Evolutionary conservation across 2,113 vertebrate genomes (phyloP).

Genomic region (Tachycineta bicolor): DNA sequence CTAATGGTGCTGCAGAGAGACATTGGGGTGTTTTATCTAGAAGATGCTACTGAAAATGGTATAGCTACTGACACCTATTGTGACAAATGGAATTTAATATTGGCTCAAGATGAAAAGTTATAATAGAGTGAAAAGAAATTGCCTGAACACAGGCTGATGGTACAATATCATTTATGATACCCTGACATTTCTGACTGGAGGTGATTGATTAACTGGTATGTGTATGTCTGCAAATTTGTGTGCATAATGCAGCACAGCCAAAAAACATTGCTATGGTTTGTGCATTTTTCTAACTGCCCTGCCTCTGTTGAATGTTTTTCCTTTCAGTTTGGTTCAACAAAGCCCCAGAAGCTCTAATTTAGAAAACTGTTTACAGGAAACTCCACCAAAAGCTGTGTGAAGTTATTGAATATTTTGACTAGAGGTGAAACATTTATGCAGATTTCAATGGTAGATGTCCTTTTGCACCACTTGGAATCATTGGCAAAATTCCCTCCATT

Average conservation of each 20-base stretch:
- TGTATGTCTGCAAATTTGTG: conserved; percentile 16
- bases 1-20: conserved; percentile 56
- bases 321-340: background rate
- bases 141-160: background rate
- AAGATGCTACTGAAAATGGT: conserved; percentile 44
- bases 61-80: conserved; percentile 53
- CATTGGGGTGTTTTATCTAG: conserved; percentile 41
- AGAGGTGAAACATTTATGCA: background rate
- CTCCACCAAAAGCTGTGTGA: background rate
- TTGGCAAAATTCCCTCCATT: background rate
- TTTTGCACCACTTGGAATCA: background rate
- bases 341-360: background rate
- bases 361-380: background rate
- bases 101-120: conserved; percentile 47
- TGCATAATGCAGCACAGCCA: background rate
- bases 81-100: conserved; percentile 63
- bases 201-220: conserved; percentile 19
- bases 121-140: conserved; percentile 56
- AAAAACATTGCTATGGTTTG: background rate
- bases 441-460: background rate
- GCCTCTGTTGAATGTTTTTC: background rate
- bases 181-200: background rate
- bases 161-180: conserved; percentile 34
- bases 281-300: background rate
- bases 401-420: background rate